These are phyloP conservation scores for Anabas testudineus DNA, from an alignment of 2,797 vertebrate genomes.

Conservation along the genomic window DNA sequence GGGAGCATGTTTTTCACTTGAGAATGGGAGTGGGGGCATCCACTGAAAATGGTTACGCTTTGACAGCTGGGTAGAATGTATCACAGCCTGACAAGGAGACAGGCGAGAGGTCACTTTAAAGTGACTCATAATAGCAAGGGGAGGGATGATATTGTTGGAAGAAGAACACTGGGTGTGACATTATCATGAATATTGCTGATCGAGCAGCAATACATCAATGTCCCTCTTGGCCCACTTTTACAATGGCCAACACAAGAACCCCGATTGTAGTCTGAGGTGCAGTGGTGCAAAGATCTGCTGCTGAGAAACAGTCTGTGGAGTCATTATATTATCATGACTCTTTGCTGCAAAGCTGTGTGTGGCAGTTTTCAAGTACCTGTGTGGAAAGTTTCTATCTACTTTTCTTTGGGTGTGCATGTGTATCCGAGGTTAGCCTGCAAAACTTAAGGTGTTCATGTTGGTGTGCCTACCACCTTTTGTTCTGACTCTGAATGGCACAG, in stretches of 20 bases:
- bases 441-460: conserved; percentile 20
- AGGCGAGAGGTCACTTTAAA: conserved; percentile 58
- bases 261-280: conserved; percentile 24
- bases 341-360: conserved; percentile 30
- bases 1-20: conserved; percentile 36
- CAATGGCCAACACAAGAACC: conserved; percentile 44
- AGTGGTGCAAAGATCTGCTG: conserved; percentile 30
- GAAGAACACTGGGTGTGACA: conserved; percentile 59
- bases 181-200: conserved; percentile 74
- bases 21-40: conserved; percentile 23
- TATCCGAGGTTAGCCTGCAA: conserved; percentile 7
- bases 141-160: conserved; percentile 56
- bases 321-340: conserved; percentile 63
- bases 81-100: conserved; percentile 43
- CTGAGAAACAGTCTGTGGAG: conserved; percentile 55
- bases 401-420: conserved; percentile 9
- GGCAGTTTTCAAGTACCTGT: conserved; percentile 20
- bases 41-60: conserved; percentile 36
- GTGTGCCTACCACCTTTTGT: conserved; percentile 70
- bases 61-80: conserved; percentile 56
- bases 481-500: conserved; percentile 71
- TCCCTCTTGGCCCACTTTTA: conserved; percentile 66
- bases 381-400: conserved; percentile 27
- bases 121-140: conserved; percentile 52
- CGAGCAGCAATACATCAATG: conserved; percentile 65